A percentile compares a stretch with the other conserved stretches of the same genome.
Conservation (phyloP, 2,888 invertebrate species). For the Selenia dentaria region DNA sequence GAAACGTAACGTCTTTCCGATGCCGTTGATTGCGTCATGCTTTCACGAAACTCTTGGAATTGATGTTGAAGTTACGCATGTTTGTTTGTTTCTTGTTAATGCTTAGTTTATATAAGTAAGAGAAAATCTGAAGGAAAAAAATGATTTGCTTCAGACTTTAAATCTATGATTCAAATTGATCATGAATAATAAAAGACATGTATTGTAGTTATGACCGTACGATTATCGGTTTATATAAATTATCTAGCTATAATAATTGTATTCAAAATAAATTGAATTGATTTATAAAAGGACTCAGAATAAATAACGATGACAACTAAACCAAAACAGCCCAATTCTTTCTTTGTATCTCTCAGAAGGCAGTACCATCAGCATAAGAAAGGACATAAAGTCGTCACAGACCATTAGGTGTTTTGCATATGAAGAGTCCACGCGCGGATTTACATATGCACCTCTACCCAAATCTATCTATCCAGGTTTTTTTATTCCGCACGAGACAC, state of each 20-base stretch:
- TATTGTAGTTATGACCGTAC: no score
- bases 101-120: not conserved
- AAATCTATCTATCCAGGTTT: slow-evolving; percentile 65
- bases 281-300: not conserved
- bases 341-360: slow-evolving; percentile 7
- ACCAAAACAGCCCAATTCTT: slow-evolving; percentile 30
- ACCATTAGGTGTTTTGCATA: slow-evolving; percentile 73
- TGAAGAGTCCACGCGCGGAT: slow-evolving; percentile 80
- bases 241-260: no score
- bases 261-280: not conserved
- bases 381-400: slow-evolving; percentile 56
- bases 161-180: no score
- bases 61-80: not conserved
- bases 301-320: slow-evolving; percentile 16
- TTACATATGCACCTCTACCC: slow-evolving; percentile 71
- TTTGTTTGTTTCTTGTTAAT: slow-evolving; percentile 9
- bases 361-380: slow-evolving; percentile 61
- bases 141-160: no score
- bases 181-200: no score
- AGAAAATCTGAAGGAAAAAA: not conserved
- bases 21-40: slow-evolving; percentile 15
- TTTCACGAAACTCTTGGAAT: slow-evolving; percentile 17
- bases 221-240: no score
- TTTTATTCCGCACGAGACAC: slow-evolving; percentile 69
- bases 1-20: slow-evolving; percentile 45